Conservation (phyloP, 2,113 vertebrate genomes). For the Nothocercus nigrocapillus region DNA sequence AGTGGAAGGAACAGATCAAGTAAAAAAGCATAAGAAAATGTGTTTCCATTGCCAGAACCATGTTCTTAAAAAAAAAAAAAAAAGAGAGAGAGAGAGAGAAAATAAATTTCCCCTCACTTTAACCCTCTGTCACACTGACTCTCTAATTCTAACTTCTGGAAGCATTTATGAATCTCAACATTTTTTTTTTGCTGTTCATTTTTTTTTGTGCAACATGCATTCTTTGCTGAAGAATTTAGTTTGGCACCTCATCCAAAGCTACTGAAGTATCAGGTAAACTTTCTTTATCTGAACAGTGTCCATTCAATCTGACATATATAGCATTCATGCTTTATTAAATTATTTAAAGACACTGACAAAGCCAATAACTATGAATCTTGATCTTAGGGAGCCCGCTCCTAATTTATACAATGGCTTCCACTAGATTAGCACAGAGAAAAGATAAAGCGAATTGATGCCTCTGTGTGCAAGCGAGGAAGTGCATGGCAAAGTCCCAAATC, state of each 20-base stretch:
- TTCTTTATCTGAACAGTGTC: conserved; percentile 24
- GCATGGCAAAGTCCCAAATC: not conserved
- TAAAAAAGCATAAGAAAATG: not conserved
- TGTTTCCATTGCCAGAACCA: not conserved
- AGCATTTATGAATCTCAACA: not conserved
- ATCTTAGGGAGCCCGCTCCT: conserved; percentile 11
- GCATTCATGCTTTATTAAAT: conserved; percentile 37
- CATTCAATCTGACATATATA: not conserved
- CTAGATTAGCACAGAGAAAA: conserved; percentile 25
- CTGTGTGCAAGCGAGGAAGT: not conserved
- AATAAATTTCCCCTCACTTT: not conserved
- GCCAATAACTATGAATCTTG: conserved; percentile 14
- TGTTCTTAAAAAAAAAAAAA: not conserved
- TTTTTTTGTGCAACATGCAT: not conserved
- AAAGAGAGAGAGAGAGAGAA: not conserved
- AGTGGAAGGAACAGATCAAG: not conserved
- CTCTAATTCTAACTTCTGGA: not conserved
- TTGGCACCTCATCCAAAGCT: not conserved
- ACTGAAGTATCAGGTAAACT: not conserved
- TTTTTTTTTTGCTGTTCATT: not conserved
- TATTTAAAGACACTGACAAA: conserved; percentile 41
- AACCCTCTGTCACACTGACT: not conserved
- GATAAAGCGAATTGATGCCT: conserved; percentile 37
- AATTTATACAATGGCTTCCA: conserved; percentile 41
- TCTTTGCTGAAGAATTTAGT: conserved; percentile 3